Percentiles rank a stretch among this genome's conserved stretches.
phyloP scores from a whole-genome alignment of 1,140 invertebrate species.

The Cydia amplana region DNA sequence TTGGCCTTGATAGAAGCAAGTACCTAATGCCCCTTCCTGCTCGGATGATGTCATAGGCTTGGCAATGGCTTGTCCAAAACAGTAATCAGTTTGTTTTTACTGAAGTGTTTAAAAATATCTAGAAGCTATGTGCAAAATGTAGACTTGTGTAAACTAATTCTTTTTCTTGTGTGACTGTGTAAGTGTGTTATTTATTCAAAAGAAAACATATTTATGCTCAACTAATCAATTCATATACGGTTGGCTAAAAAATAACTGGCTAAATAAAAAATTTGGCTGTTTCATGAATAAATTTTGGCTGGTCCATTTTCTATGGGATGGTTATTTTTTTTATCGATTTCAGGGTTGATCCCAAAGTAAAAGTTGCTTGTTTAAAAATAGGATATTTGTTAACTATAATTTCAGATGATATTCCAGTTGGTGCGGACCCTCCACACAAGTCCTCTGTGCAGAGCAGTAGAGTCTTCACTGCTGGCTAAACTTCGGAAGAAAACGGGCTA shows the following conservation, averaged over 20 bases:
- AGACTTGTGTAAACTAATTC: not conserved
- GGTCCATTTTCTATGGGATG: too few species aligned
- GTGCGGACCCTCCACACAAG: conserved; percentile 72
- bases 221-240: not conserved
- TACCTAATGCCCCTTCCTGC: conserved; percentile 35
- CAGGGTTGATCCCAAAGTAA: too few species aligned
- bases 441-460: conserved; percentile 70
- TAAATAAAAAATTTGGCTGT: too few species aligned
- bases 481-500: conserved; percentile 96
- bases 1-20: conserved; percentile 37
- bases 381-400: conserved; percentile 31
- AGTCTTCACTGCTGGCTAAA: conserved; percentile 87
- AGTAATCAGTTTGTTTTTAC: conserved; percentile 14
- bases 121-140: not conserved
- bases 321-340: too few species aligned
- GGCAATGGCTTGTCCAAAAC: conserved; percentile 20
- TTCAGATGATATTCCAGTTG: conserved; percentile 78
- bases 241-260: too few species aligned
- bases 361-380: too few species aligned
- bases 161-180: not conserved
- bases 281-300: too few species aligned
- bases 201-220: not conserved
- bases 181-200: not conserved
- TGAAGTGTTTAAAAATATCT: not conserved
- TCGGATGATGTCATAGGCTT: conserved; percentile 61